phyloP scores from a whole-genome alignment of 2,888 invertebrate genomes.

The Acanthopleura granulata region DNA sequence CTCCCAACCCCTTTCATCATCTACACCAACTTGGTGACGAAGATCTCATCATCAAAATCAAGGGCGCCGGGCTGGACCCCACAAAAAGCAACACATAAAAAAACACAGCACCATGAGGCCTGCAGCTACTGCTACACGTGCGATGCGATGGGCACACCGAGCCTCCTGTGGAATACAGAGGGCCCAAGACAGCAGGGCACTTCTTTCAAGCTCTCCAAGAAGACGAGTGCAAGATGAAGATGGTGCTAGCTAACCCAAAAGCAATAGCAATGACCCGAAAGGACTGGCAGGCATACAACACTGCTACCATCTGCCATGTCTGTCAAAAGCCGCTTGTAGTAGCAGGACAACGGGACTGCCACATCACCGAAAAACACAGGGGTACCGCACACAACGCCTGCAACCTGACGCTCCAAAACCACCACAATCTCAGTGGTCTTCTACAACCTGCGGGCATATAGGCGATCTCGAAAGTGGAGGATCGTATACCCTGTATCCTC shows the following conservation, averaged over 20 bases:
- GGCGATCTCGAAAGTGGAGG: no score
- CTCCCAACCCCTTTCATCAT: conserved; percentile 24
- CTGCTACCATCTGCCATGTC: no score
- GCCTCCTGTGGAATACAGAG: no score
- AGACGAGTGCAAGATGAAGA: conserved; percentile 10
- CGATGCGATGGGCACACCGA: no score
- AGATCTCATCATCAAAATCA: conserved; percentile 23
- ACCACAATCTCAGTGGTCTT: no score
- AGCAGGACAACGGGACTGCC: conserved; percentile 27
- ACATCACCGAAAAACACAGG: conserved; percentile 33
- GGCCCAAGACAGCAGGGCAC: neutral
- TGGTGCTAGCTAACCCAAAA: neutral
- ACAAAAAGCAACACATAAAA: conserved; percentile 22
- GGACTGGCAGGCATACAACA: no score
- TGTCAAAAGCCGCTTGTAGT: no score
- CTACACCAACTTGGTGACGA: conserved; percentile 28
- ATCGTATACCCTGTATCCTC: conserved; percentile 32
- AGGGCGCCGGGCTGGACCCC: conserved; percentile 18
- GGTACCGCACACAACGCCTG: conserved; percentile 33
- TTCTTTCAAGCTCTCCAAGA: conserved; percentile 19
- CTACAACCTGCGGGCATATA: conserved; percentile 29
- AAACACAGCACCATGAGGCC: conserved; percentile 15
- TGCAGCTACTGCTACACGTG: no score
- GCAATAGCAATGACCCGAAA: no score
- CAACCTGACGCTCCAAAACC: no score